Base-by-base conservation (phyloP, 2,113 vertebrate genomes). In the Apistogramma diplotaenia region DNA sequence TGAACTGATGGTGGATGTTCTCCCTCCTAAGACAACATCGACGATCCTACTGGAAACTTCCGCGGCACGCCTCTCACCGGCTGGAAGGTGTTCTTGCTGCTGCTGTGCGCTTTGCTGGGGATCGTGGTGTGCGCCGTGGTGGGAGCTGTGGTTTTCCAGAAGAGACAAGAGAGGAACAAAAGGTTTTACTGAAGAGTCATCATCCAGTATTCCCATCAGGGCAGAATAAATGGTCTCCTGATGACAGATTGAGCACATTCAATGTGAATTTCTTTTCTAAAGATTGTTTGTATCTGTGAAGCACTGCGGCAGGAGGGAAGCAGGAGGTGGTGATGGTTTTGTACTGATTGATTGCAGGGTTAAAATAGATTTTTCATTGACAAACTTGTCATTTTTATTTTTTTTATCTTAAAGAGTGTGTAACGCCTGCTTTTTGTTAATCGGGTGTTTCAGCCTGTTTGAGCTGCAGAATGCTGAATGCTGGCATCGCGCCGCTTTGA, bases 131-230 rank as follows among this genome's bases (percentile, higher is more conserved):
- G 98, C 0, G 98, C 96, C 0, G 97, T 99, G 85, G 98, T 99
- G 86, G 98, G 98, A 5, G 98, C 98, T 0, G 98, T 99, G n/a
- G 98, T 99, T 75, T 99, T 99, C 93, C 98, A 99, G 94, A 99
- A 98, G 88, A 96, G 97, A 65, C 98, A 99, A 93, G 98, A 99
- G 81, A 93, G 98, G 81, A 99, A 99, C 95, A 99, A 99, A 89
- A 96, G 97, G 82, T 99, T 99, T 90, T 99, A 99, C 95, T 99
- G 95, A 1, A 81, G 16, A 5, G 49, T 29, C 54, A 2, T 35
- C 23, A 82, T 35, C 72, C 8, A 54, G 43, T 23, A 51, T 73
- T 29, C 16, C 18, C 46, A 49, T 16, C 27, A 43, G 62, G 46
- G 40, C 49, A 76, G 61, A 85, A 65, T 49, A 78, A 91, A 88